Evolutionary conservation across 1,140 invertebrate species (phyloP).

Genomic region (Metaphire vulgaris): DNA sequence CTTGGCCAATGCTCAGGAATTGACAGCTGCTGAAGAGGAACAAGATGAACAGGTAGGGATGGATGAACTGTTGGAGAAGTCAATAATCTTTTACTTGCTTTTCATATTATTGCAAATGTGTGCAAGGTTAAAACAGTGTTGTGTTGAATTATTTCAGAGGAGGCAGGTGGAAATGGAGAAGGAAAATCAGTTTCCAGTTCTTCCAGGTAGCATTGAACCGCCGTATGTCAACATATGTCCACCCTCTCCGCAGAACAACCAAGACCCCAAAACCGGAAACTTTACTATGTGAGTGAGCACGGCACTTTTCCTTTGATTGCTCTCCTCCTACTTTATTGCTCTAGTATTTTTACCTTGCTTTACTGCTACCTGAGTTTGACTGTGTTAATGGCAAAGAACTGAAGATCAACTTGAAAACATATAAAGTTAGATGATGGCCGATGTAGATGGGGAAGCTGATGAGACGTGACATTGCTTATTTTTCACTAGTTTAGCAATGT

Average conservation of each 20-base stretch:
- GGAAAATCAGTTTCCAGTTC: slow-evolving; percentile 50
- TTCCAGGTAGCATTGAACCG: slow-evolving; percentile 32
- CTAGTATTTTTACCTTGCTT: too few species aligned
- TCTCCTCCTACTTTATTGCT: too few species aligned
- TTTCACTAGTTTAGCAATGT: too few species aligned
- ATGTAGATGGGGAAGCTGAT: too few species aligned
- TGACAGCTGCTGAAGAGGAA: slow-evolving; percentile 23
- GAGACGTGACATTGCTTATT: too few species aligned
- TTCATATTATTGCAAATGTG: background rate
- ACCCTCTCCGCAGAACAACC: slow-evolving; percentile 50
- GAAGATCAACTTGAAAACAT: too few species aligned
- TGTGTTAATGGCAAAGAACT: too few species aligned
- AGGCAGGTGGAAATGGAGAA: slow-evolving; percentile 75
- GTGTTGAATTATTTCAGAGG: too few species aligned
- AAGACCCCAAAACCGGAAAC: slow-evolving; percentile 47
- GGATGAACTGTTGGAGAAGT: background rate
- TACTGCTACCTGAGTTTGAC: too few species aligned
- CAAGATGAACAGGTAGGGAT: background rate
- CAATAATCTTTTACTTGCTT: background rate
- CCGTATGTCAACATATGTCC: slow-evolving; percentile 50
- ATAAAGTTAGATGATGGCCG: too few species aligned
- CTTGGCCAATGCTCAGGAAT: slow-evolving; percentile 24
- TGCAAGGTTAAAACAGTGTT: background rate
- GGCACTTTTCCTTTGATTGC: background rate
- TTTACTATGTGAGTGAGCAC: slow-evolving; percentile 46